phyloP scores from a whole-genome alignment of 2,888 invertebrate species.

The Lathronympha strigana region DNA sequence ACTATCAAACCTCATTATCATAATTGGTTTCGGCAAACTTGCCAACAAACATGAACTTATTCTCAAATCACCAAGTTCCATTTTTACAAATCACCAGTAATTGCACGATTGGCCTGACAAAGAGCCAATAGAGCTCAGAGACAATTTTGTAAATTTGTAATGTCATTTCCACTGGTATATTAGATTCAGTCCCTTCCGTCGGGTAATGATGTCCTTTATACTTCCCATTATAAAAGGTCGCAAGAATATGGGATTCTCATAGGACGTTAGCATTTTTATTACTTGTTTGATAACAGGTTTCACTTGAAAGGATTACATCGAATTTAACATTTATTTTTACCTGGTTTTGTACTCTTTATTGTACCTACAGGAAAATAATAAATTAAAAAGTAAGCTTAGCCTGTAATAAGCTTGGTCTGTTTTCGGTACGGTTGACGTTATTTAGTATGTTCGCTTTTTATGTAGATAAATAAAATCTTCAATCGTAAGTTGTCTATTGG shows the following conservation, averaged over 20 bases:
- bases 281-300: slow-evolving; percentile 45
- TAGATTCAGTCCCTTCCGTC: slow-evolving; percentile 54
- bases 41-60: background rate
- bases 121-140: slow-evolving; percentile 34
- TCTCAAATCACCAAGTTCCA: slow-evolving; percentile 8
- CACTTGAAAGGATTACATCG: slow-evolving; percentile 59
- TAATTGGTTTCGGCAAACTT: background rate
- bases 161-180: slow-evolving; percentile 49
- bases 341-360: slow-evolving; percentile 21
- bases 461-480: too few relatives aligned
- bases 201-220: slow-evolving; percentile 54
- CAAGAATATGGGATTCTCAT: background rate
- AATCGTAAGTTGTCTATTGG: too few relatives aligned
- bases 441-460: too few relatives aligned
- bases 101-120: slow-evolving; percentile 31
- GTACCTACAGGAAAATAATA: background rate
- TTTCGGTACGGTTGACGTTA: background rate
- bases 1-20: background rate
- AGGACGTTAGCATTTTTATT: background rate
- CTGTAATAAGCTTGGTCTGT: background rate
- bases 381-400: background rate
- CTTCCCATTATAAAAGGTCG: slow-evolving; percentile 2
- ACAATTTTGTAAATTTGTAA: slow-evolving; percentile 47
- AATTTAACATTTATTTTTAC: slow-evolving; percentile 34
- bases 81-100: slow-evolving; percentile 29